phyloP scores from a whole-genome alignment of 2,888 invertebrate genomes.

The Drosophila greeni region DNA sequence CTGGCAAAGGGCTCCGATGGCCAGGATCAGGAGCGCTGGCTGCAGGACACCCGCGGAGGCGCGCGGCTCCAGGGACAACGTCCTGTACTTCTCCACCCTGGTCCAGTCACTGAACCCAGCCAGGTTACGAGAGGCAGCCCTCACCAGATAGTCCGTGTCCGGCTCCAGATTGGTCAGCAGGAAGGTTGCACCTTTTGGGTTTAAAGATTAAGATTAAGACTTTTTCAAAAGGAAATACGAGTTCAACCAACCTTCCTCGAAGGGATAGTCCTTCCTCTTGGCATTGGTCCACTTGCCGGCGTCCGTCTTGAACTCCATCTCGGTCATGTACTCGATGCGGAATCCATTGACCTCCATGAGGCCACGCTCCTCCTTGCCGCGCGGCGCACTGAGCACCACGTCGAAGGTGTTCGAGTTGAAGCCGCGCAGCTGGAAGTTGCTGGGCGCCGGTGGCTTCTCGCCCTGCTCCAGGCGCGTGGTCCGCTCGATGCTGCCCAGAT shows the following conservation, averaged over 20 bases:
- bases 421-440: slow-evolving; percentile 75
- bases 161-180: slow-evolving; percentile 79
- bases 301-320: slow-evolving; percentile 75
- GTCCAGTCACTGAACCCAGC: slow-evolving; percentile 80
- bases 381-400: slow-evolving; percentile 76
- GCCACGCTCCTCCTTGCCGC: slow-evolving; percentile 57
- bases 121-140: slow-evolving; percentile 81
- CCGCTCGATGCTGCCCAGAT: slow-evolving; percentile 80
- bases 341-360: slow-evolving; percentile 78
- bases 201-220: not conserved
- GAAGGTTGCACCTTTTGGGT: slow-evolving; percentile 79
- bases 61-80: slow-evolving; percentile 75
- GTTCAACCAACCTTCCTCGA: slow-evolving; percentile 76
- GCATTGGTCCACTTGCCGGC: slow-evolving; percentile 78
- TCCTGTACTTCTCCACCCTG: slow-evolving; percentile 75
- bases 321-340: slow-evolving; percentile 77
- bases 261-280: slow-evolving; percentile 76
- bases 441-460: slow-evolving; percentile 80
- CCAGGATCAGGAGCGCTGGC: slow-evolving; percentile 14
- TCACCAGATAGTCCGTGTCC: slow-evolving; percentile 80
- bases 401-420: slow-evolving; percentile 79
- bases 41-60: slow-evolving; percentile 42
- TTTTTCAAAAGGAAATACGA: too few species aligned
- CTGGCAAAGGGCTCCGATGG: slow-evolving; percentile 16
- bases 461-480: slow-evolving; percentile 80